phyloP scores from a whole-genome alignment of 2,113 vertebrate species.

The Pimephales promelas region DNA sequence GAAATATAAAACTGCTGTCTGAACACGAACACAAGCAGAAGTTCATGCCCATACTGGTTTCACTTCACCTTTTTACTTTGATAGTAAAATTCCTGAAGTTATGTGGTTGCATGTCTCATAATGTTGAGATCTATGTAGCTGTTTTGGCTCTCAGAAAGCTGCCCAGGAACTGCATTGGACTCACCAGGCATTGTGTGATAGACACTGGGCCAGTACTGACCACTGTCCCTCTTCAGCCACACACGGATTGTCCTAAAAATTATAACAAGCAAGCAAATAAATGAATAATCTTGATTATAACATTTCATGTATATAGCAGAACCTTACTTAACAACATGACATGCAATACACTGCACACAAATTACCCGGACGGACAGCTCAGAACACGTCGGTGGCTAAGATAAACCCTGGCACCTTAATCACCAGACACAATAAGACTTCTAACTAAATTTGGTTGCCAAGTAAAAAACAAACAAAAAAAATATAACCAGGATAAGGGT shows the following conservation, averaged over 20 bases:
- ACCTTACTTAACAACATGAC: neutral
- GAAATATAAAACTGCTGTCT: conserved; percentile 23
- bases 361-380: neutral
- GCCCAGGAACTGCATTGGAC: conserved; percentile 41
- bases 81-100: conserved; percentile 26
- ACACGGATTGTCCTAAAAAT: conserved; percentile 89
- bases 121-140: neutral
- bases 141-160: neutral
- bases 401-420: neutral
- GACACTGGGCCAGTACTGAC: conserved; percentile 97
- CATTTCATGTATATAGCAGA: neutral
- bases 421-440: neutral
- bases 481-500: neutral
- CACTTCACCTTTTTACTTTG: neutral
- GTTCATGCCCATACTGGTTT: conserved; percentile 6
- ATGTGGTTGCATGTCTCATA: neutral
- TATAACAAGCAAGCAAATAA: neutral
- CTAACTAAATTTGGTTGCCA: neutral
- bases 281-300: neutral
- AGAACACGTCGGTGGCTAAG: neutral
- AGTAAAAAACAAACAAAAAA: neutral
- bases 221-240: conserved; percentile 98
- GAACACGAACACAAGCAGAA: neutral
- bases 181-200: conserved; percentile 93
- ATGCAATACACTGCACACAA: neutral